Base-by-base conservation (phyloP, 2,113 vertebrate species). In the Lucifuga dentata region DNA sequence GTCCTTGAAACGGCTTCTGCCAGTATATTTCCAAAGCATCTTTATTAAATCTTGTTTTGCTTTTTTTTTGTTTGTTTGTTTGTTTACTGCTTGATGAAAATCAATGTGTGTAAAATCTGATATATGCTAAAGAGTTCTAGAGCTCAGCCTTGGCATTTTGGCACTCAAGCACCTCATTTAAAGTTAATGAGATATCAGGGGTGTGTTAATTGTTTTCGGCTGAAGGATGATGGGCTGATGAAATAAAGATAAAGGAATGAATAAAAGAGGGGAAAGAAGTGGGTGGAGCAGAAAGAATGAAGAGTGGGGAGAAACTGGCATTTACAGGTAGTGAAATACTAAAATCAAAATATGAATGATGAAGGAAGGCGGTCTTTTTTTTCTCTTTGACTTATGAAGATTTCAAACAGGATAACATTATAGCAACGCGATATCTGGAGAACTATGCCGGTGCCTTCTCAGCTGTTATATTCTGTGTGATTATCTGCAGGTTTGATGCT, bases 181-280 rank as follows among this genome's bases (percentile, higher is more conserved):
- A 81, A 76, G 39, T 85, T 84, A 23, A 86, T 82, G 70, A 65
- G 55, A 58, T 65, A 82, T 73, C 52, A 53, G 62, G 49, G 66
- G 68, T 55, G 65, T 56, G 17, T 64, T 81, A 79, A 83, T 86
- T 85, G 83, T 86, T 88, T 90, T 82, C 2, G 41, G 79, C 73
- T 78, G 57, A n/a, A 62, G 73, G 81, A 70, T 82, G 89, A 86
- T 85, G 81, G 65, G 49, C 41, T 76, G 80, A 86, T 86, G 52
- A 90, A 89, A 88, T 86, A 85, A 87, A 85, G 69, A 86, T 85
- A 84, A 84, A 81, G 58, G 61, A 53, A 74, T 80, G 53, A 84
- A 83, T 81, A 83, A 70, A 66, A 56, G 50, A 76, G 50, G 12
- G 15, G 39, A 64, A 10, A 21, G 65, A 76, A 48, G 71, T 13